phyloP scores from a whole-genome alignment of 1,140 invertebrate species.

The Ips nitidus region DNA sequence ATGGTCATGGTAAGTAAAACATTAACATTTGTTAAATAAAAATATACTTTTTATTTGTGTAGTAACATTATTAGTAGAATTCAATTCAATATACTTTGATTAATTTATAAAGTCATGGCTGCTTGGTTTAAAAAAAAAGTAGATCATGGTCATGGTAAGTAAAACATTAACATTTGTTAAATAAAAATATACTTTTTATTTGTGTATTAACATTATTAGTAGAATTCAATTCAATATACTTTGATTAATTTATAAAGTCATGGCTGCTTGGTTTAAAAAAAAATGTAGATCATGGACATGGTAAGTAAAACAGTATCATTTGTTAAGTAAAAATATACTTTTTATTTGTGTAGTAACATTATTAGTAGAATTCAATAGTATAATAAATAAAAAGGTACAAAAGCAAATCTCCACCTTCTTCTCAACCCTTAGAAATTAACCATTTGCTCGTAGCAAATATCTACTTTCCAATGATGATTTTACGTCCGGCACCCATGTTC shows the following conservation, averaged over 20 bases:
- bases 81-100: too few species aligned
- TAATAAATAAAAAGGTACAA: constrained; percentile 28
- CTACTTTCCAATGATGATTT: constrained; percentile 87
- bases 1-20: too few species aligned
- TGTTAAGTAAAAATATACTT: constrained; percentile 2
- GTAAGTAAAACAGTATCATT: too few species aligned
- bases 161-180: too few species aligned
- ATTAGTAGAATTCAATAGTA: constrained; percentile 6
- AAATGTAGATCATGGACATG: too few species aligned
- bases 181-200: constrained; percentile 10
- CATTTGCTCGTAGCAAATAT: not conserved
- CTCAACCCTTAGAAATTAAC: constrained; percentile 4
- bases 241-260: too few species aligned
- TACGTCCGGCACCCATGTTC: constrained; percentile 89
- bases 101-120: too few species aligned
- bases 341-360: not conserved
- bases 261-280: too few species aligned
- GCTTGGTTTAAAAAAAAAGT: too few species aligned
- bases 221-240: too few species aligned
- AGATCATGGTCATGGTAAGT: too few species aligned
- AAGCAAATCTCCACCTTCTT: constrained; percentile 22
- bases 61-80: constrained; percentile 2
- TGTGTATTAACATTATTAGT: too few species aligned
- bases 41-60: constrained; percentile 11
- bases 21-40: not conserved